Evolutionary conservation across 2,797 vertebrate genomes (phyloP).

Genomic region (Triplophysa bombifrons): DNA sequence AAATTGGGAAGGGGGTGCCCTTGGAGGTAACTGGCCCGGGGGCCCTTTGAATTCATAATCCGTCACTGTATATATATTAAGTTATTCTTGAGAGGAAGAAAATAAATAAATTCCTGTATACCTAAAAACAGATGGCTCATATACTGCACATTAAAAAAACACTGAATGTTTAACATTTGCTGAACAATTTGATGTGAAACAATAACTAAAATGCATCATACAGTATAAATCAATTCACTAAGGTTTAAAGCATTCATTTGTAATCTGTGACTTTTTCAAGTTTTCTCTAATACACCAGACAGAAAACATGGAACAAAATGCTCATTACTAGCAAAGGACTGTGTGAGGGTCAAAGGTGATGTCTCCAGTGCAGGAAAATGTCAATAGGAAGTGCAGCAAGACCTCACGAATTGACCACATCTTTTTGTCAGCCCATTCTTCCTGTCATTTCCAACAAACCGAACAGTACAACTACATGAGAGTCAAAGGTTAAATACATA

Average conservation of each 20-base stretch:
- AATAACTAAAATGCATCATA: neutral
- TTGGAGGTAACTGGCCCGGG: no score
- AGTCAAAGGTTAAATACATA: slow-evolving; percentile 10
- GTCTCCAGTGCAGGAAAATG: slow-evolving; percentile 3
- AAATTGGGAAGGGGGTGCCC: no score
- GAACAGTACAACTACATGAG: neutral
- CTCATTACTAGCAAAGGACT: neutral
- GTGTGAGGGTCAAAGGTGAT: slow-evolving; percentile 7
- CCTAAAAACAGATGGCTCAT: slow-evolving; percentile 1
- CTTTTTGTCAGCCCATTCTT: neutral
- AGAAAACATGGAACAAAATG: neutral
- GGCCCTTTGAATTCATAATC: no score
- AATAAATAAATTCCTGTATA: slow-evolving; percentile 16
- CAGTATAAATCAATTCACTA: neutral
- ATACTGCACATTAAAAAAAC: neutral
- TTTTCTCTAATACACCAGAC: neutral
- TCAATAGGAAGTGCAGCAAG: slow-evolving; percentile 8
- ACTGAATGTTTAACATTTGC: neutral
- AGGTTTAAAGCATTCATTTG: neutral
- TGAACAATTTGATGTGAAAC: neutral
- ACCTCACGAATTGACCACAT: neutral
- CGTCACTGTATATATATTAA: neutral
- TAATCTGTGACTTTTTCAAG: neutral
- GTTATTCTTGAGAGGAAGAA: neutral
- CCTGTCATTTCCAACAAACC: neutral